Conservation (phyloP, 2,888 invertebrate species). For the Sminthurinus aureus region DNA sequence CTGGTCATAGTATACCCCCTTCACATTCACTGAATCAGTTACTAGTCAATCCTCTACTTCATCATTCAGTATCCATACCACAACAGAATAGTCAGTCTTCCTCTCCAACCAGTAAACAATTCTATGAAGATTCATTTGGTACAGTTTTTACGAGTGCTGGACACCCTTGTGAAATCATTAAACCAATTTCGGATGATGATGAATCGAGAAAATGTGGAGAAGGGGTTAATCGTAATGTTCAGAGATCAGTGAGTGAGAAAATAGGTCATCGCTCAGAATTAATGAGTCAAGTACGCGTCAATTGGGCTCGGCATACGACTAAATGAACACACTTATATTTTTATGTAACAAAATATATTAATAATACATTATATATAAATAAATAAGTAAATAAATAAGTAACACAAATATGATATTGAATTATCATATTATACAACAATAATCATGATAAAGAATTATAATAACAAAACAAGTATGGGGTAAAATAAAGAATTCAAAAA, state of each 20-base stretch:
- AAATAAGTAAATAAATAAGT: slow-evolving; percentile 4
- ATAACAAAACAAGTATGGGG: slow-evolving; percentile 4
- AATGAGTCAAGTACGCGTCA: slow-evolving; percentile 82
- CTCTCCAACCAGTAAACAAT: slow-evolving; percentile 42
- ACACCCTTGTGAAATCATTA: slow-evolving; percentile 47
- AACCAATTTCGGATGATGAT: slow-evolving; percentile 46
- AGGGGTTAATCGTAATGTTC: slow-evolving; percentile 17
- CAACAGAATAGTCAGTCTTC: slow-evolving; percentile 26
- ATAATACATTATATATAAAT: slow-evolving; percentile 15
- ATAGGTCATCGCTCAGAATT: slow-evolving; percentile 84
- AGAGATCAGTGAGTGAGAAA: slow-evolving; percentile 82
- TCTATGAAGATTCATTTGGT: slow-evolving; percentile 38
- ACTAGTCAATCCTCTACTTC: slow-evolving; percentile 36
- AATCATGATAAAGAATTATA: not conserved
- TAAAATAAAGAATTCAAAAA: slow-evolving; percentile 9
- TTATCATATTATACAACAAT: not conserved
- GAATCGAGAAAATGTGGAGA: not conserved
- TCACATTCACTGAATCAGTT: slow-evolving; percentile 34
- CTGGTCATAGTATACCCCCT: slow-evolving; percentile 12
- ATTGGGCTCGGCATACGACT: slow-evolving; percentile 88
- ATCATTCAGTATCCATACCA: not conserved
- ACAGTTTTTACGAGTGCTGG: slow-evolving; percentile 46
- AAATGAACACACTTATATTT: slow-evolving; percentile 67
- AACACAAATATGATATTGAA: not conserved
- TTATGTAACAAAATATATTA: not conserved